Evolutionary conservation across 1,140 invertebrate species (phyloP).

Genomic region (Probaryconus sp.): DNA sequence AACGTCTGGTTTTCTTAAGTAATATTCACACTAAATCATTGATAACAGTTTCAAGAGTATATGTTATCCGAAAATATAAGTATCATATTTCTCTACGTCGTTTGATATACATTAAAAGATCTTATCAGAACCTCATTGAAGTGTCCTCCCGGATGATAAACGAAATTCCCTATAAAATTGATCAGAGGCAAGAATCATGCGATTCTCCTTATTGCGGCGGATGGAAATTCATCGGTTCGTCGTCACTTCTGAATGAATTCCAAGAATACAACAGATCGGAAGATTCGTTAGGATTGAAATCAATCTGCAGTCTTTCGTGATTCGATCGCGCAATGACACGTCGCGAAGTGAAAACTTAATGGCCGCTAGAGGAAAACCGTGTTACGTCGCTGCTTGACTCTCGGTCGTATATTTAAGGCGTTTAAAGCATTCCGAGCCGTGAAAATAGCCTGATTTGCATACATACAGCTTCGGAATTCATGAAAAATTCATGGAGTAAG

Average conservation of each 20-base stretch:
- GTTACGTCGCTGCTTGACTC: constrained; percentile 70
- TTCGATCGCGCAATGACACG: constrained; percentile 49
- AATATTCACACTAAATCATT: too few relatives aligned
- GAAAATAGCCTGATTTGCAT: constrained; percentile 76
- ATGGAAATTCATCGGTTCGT: too few relatives aligned
- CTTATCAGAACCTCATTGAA: too few relatives aligned
- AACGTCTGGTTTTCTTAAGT: too few relatives aligned
- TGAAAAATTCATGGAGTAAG: constrained; percentile 75
- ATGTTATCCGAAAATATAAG: too few relatives aligned
- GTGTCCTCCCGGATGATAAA: too few relatives aligned
- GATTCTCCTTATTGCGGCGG: too few relatives aligned
- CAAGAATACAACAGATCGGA: constrained; percentile 11
- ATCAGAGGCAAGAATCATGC: too few relatives aligned
- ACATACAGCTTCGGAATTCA: constrained; percentile 74
- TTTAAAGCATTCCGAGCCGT: constrained; percentile 74
- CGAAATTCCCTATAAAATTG: too few relatives aligned
- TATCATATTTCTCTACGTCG: too few relatives aligned
- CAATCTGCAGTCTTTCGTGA: constrained; percentile 25
- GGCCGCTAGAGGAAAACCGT: constrained; percentile 69
- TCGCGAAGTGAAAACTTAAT: constrained; percentile 71
- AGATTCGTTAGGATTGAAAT: constrained; percentile 28
- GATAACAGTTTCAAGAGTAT: too few relatives aligned
- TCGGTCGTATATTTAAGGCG: constrained; percentile 73
- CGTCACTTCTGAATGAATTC: constrained; percentile 24
- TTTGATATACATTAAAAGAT: too few relatives aligned